Conservation (phyloP, 2,888 invertebrate species). For the Phengaris alcon region DNA sequence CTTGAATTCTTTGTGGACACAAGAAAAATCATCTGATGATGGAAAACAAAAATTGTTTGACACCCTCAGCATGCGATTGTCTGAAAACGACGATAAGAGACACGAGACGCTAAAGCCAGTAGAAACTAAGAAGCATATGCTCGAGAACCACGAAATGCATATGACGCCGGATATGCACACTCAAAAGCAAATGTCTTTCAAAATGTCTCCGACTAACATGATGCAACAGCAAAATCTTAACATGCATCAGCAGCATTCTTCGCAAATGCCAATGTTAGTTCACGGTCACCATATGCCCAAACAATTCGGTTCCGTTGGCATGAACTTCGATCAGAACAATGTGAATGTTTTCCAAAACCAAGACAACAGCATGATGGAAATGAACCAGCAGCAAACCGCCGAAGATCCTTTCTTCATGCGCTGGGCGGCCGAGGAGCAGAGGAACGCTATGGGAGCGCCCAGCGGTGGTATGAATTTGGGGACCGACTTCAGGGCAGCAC, state of each 20-base stretch:
- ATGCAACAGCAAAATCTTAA: constrained; percentile 18
- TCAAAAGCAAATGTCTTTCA: constrained; percentile 17
- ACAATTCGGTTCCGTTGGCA: constrained; percentile 5
- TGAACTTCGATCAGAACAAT: constrained; percentile 26
- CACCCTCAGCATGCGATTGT: constrained; percentile 12
- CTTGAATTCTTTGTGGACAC: background rate
- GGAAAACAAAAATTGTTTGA: constrained; percentile 22
- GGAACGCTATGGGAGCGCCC: background rate
- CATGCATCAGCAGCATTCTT: constrained; percentile 6
- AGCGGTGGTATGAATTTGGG: background rate
- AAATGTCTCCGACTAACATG: constrained; percentile 25
- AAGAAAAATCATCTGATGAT: constrained; percentile 14
- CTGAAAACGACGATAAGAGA: constrained; percentile 13
- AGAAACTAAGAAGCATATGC: background rate
- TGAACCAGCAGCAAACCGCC: constrained; percentile 25
- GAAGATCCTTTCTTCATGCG: constrained; percentile 27
- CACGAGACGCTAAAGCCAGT: background rate
- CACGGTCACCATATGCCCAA: constrained; percentile 20
- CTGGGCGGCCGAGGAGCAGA: constrained; percentile 12
- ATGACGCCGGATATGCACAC: constrained; percentile 8
- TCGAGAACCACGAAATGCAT: background rate
- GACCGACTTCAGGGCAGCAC: background rate
- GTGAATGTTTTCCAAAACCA: constrained; percentile 24
- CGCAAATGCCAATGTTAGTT: constrained; percentile 4
- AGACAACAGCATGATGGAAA: constrained; percentile 19